Conservation (phyloP, 2,113 vertebrate genomes). For the Galemys pyrenaicus region DNA sequence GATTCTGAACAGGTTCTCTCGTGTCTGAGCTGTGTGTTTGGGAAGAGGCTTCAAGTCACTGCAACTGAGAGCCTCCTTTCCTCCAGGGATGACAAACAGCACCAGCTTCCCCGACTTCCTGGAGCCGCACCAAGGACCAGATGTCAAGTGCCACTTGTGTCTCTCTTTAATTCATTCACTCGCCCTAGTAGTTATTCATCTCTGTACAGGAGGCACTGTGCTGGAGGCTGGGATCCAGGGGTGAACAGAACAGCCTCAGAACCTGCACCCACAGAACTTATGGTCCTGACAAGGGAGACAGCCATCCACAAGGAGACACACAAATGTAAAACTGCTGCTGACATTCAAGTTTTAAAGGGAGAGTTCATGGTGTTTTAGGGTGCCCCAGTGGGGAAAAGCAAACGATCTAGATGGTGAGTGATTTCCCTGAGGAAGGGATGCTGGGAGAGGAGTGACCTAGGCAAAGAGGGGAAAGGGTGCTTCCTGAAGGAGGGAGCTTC, state of each 20-base stretch:
- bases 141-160: neutral
- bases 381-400: fast-evolving
- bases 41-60: neutral
- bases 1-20: neutral
- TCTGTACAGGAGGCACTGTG: neutral
- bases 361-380: neutral
- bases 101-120: neutral
- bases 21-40: neutral
- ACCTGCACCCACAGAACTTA: neutral
- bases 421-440: neutral
- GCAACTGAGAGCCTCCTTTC: neutral
- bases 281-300: neutral
- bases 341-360: neutral
- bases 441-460: neutral
- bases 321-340: neutral
- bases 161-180: neutral
- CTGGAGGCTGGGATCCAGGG: neutral
- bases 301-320: neutral
- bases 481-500: neutral
- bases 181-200: neutral
- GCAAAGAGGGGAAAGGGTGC: neutral
- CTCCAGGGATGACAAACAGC: neutral
- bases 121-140: neutral
- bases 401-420: neutral
- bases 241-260: neutral